Evolutionary conservation across 2,888 invertebrate genomes (phyloP).

Genomic region (Clanis bilineata): DNA sequence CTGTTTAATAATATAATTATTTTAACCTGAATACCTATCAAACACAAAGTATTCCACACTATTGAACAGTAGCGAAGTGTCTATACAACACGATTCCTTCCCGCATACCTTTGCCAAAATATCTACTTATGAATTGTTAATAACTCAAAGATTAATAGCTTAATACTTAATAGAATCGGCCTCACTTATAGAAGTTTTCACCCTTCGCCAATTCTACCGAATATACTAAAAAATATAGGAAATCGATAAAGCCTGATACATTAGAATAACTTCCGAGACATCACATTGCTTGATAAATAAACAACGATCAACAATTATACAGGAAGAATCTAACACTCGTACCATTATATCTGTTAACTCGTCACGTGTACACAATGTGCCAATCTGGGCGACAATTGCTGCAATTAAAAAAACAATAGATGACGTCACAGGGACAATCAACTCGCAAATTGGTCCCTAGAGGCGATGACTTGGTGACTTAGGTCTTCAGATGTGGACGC

Average conservation of each 20-base stretch:
- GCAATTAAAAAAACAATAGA: conserved; percentile 52
- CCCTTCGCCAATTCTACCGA: not conserved
- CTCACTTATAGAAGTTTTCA: too few species aligned
- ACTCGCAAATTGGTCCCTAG: conserved; percentile 23
- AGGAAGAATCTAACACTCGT: not conserved
- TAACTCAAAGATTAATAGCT: too few species aligned
- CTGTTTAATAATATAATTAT: too few species aligned
- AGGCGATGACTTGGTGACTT: not conserved
- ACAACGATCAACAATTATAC: not conserved
- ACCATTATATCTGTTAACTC: not conserved
- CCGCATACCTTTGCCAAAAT: too few species aligned
- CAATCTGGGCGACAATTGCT: conserved; percentile 42
- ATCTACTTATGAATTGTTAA: too few species aligned
- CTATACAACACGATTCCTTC: too few species aligned
- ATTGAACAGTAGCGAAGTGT: too few species aligned
- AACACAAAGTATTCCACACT: too few species aligned
- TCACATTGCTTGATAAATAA: conserved; percentile 3
- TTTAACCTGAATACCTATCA: too few species aligned
- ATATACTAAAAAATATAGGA: not conserved
- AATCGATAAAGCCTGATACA: not conserved
- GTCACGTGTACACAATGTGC: conserved; percentile 10
- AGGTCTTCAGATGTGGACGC: not conserved
- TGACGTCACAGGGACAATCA: conserved; percentile 27
- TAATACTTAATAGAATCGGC: too few species aligned
- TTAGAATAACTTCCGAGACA: not conserved